These are phyloP conservation scores for Anodontia alba DNA, from an alignment of 2,888 invertebrate genomes.

Conservation along the genomic window DNA sequence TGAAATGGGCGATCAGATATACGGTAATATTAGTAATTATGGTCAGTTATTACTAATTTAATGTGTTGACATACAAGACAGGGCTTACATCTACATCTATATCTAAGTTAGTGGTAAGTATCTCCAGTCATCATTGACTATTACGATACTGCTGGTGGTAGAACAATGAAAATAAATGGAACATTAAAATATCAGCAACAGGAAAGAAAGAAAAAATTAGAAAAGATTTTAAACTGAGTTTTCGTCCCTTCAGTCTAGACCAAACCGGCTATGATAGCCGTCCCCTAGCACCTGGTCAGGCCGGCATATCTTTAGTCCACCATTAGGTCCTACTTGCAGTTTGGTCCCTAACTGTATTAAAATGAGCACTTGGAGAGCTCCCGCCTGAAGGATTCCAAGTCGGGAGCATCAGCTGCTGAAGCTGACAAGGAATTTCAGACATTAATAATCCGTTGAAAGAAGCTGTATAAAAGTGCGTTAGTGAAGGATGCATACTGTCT, in stretches of 20 bases:
- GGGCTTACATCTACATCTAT: too few relatives aligned
- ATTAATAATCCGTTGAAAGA: neutral
- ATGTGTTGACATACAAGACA: too few relatives aligned
- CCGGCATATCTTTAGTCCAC: neutral
- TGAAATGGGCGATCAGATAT: too few relatives aligned
- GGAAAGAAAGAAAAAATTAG: slow-evolving; percentile 9
- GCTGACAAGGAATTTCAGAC: neutral
- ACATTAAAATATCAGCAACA: neutral
- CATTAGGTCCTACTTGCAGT: slow-evolving; percentile 4
- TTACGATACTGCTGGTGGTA: slow-evolving; percentile 5
- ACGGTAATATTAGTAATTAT: too few relatives aligned
- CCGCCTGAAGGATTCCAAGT: slow-evolving; percentile 5
- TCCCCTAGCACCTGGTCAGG: neutral
- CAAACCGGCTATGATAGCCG: neutral
- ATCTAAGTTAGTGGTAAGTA: neutral
- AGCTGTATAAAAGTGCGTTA: neutral
- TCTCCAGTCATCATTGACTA: neutral
- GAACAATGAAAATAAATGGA: neutral
- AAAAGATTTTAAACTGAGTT: neutral
- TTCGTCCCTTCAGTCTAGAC: neutral
- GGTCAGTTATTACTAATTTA: too few relatives aligned
- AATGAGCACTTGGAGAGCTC: neutral
- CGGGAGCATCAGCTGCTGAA: neutral
- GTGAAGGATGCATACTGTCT: neutral
- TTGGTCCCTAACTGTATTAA: slow-evolving; percentile 9